Conservation (phyloP, 2,888 invertebrate genomes). For the Apoda limacodes region DNA sequence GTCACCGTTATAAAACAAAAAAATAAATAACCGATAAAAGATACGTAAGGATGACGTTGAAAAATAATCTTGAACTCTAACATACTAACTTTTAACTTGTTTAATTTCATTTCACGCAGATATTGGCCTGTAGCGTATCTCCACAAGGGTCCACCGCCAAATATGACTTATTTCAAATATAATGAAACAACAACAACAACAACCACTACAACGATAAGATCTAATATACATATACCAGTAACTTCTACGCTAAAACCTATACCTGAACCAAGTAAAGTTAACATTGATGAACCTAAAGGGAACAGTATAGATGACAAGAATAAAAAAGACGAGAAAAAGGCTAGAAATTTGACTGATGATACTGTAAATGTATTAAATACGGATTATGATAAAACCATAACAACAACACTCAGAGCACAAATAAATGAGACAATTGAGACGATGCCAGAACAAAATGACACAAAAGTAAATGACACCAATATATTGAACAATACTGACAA, state of each 20-base stretch:
- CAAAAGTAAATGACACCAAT: conserved; percentile 17
- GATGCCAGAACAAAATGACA: conserved; percentile 10
- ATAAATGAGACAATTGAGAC: conserved; percentile 15
- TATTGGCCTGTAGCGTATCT: conserved; percentile 87
- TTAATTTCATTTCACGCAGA: conserved; percentile 43
- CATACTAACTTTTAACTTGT: conserved; percentile 4
- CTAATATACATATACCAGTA: too few species aligned
- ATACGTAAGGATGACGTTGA: too few species aligned
- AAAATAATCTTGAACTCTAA: too few species aligned
- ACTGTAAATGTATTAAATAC: conserved; percentile 27
- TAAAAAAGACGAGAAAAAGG: conserved; percentile 41
- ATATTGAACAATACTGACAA: conserved; percentile 30
- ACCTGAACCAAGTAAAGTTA: conserved; percentile 11
- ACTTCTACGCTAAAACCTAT: conserved; percentile 14
- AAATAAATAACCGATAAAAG: too few species aligned
- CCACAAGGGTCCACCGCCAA: conserved; percentile 83
- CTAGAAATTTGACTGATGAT: conserved; percentile 35
- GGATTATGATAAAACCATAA: conserved; percentile 20
- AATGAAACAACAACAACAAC: conserved; percentile 36
- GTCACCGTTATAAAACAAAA: too few species aligned
- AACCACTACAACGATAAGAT: conserved; percentile 19
- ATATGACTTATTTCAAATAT: conserved; percentile 69
- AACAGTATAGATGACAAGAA: conserved; percentile 25
- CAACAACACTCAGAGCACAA: conserved; percentile 21
- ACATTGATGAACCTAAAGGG: conserved; percentile 19